phyloP scores from a whole-genome alignment of 2,113 vertebrate genomes.

The Odocoileus hemionus region DNA sequence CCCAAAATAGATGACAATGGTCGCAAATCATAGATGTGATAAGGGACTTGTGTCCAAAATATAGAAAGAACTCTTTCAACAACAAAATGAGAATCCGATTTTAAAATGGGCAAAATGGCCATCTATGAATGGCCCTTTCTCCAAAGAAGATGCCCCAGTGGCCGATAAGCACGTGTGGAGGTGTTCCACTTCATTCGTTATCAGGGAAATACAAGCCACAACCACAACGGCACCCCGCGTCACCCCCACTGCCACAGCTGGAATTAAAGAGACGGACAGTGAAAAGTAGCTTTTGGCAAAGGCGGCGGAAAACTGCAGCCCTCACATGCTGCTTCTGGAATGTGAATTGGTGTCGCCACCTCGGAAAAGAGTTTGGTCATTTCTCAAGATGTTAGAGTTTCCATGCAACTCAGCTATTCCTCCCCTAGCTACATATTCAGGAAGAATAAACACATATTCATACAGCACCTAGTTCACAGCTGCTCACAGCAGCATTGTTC shows the following conservation, averaged over 20 bases:
- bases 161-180: rapidly evolving
- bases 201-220: not conserved
- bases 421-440: not conserved
- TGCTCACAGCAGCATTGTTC: not conserved
- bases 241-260: not conserved
- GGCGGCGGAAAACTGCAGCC: not conserved
- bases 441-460: not conserved
- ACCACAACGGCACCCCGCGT: rapidly evolving
- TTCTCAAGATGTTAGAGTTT: not conserved
- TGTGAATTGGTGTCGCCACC: not conserved
- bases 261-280: not conserved
- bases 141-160: not conserved
- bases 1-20: not conserved
- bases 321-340: not conserved
- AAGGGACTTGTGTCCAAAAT: not conserved
- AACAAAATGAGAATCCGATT: not conserved
- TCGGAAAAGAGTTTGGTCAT: not conserved
- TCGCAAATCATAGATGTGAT: not conserved
- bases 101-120: not conserved
- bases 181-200: no score
- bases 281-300: rapidly evolving
- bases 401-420: not conserved
- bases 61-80: not conserved
- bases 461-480: not conserved
- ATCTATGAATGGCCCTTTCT: not conserved